phyloP scores from a whole-genome alignment of 2,888 invertebrate species.

The Hydrotaea cyrtoneurina region DNA sequence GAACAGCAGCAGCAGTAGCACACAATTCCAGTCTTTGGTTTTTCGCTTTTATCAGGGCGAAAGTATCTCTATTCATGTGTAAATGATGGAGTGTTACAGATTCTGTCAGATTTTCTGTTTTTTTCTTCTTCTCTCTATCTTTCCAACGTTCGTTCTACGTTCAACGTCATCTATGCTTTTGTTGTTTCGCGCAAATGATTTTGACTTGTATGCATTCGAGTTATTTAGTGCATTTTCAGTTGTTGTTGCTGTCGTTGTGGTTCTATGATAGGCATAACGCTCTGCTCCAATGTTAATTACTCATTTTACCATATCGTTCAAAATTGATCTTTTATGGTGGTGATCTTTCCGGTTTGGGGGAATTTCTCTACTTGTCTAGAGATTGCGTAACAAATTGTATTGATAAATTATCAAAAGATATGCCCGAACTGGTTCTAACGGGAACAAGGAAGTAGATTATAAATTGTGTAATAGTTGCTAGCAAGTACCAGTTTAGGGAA shows the following conservation, averaged over 20 bases:
- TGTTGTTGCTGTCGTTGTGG: slow-evolving; percentile 37
- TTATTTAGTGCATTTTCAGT: slow-evolving; percentile 64
- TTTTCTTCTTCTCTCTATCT: too few relatives aligned
- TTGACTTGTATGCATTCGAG: neutral
- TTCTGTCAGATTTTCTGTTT: slow-evolving; percentile 18
- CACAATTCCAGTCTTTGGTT: neutral
- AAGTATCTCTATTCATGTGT: slow-evolving; percentile 60
- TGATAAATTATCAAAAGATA: neutral
- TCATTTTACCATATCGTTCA: slow-evolving; percentile 57
- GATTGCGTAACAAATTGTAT: neutral
- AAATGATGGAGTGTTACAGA: slow-evolving; percentile 48
- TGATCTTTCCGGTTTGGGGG: slow-evolving; percentile 44
- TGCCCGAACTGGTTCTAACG: too few relatives aligned
- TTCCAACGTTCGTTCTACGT: neutral
- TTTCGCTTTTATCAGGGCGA: slow-evolving; percentile 43
- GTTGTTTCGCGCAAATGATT: neutral
- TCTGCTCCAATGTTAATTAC: slow-evolving; percentile 53
- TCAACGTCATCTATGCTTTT: neutral
- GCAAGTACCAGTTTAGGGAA: too few relatives aligned
- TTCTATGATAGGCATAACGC: neutral
- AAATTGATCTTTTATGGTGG: slow-evolving; percentile 55
- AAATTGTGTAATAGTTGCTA: too few relatives aligned
- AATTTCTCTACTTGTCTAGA: neutral
- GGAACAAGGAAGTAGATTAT: too few relatives aligned
- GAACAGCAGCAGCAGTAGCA: neutral